Base-by-base conservation (phyloP, 2,888 invertebrate genomes). In the Plebejus anna region DNA sequence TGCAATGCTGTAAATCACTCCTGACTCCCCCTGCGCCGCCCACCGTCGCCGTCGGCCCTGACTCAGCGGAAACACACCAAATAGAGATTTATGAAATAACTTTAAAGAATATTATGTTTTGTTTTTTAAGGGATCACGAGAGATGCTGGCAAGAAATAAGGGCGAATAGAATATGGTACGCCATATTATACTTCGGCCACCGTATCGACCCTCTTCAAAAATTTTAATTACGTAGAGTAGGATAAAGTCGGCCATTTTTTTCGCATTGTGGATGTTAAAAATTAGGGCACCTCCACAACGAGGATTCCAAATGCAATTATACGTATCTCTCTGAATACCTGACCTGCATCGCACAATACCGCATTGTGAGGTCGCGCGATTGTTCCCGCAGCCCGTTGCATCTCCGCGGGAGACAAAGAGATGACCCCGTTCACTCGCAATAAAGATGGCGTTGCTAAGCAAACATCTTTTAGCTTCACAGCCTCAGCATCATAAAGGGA, bases 1-100 rank as follows among this genome's bases (percentile, higher is more conserved):
- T 47, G 71, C 42, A 42, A 72, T 72, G 71, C 71, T 42, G 42
- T 72, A 72, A 42, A 72, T 47, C 71, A 72, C 70, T 72, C 42
- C 42, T 22, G 71, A 42, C 71, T 16, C n/a, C 42, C 22, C 11
- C 38, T 11, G 22, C 28, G 2, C 71, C 22, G 47, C 70, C 38
- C 71, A 47, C 47, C 71, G 36, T 5, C 28, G 61, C 61, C 61
- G 61, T 7, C 61, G 16, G 22, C 16, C 1, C 71, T 72, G 71
- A 72, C 71, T 72, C 71, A 72, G 71, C 71, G 22, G 28, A 70
- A 22, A 22, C 9, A 22, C 9, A n/a, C 7, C 59, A 22, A 59
- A 59, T 59, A 59, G 59, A 59, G n/a, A 59, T 59, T 59, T 59
- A 59, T 59, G 59, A 59, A 59, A 59, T 22, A 55, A 22, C 22